Conservation (phyloP, 2,888 invertebrate species). For the Watsonalla cultraria region DNA sequence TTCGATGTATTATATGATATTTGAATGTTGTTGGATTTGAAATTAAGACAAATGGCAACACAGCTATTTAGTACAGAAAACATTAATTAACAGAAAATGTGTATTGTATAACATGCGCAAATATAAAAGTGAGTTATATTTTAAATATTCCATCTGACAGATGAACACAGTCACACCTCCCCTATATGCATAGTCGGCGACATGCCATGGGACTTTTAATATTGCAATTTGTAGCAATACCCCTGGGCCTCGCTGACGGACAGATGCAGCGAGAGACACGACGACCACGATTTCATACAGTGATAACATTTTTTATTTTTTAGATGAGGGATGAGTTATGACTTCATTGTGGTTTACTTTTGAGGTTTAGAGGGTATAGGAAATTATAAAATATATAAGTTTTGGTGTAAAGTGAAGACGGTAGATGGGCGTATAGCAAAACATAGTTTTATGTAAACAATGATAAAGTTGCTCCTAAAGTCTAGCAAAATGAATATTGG, state of each 20-base stretch:
- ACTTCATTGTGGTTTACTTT: constrained; percentile 16
- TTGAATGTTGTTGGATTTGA: too few relatives aligned
- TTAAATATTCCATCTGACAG: background rate
- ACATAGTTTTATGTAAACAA: too few relatives aligned
- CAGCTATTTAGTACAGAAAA: too few relatives aligned
- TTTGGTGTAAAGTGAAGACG: background rate
- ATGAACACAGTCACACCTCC: background rate
- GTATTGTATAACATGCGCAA: too few relatives aligned
- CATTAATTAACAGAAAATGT: too few relatives aligned
- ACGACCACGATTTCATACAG: constrained; percentile 49
- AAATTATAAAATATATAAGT: constrained; percentile 3
- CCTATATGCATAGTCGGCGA: background rate
- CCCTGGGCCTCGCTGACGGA: constrained; percentile 31
- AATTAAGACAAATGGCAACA: too few relatives aligned
- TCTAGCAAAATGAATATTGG: too few relatives aligned
- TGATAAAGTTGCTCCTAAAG: too few relatives aligned
- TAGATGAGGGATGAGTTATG: constrained; percentile 19
- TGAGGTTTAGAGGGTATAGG: constrained; percentile 17
- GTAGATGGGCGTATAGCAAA: background rate
- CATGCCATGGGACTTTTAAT: constrained; percentile 69
- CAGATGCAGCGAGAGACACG: constrained; percentile 47
- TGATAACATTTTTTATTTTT: constrained; percentile 37
- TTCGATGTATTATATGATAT: too few relatives aligned
- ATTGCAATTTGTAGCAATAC: constrained; percentile 66
- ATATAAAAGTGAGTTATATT: background rate